Evolutionary conservation across 2,888 invertebrate species (phyloP).

Genomic region (Drosophila mimetica): DNA sequence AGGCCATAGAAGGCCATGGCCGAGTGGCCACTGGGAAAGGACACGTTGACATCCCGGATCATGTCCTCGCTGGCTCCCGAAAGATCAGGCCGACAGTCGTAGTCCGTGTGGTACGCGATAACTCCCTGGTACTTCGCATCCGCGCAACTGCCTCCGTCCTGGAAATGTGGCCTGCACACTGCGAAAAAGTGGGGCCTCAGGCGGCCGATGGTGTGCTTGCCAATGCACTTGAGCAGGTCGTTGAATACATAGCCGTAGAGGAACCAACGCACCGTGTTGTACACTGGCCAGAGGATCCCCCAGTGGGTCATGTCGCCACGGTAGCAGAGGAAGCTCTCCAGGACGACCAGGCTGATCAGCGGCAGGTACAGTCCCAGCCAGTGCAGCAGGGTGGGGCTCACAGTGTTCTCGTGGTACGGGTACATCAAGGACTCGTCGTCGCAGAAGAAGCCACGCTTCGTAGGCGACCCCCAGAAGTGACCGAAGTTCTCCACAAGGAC

Average conservation of each 20-base stretch:
- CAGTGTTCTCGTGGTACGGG: conserved; percentile 64
- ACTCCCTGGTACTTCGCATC: conserved; percentile 29
- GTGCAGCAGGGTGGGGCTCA: conserved; percentile 47
- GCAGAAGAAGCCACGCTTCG: conserved; percentile 75
- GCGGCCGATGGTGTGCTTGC: conserved; percentile 65
- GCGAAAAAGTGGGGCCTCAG: conserved; percentile 75
- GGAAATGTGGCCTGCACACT: conserved; percentile 61
- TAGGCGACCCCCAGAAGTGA: conserved; percentile 35
- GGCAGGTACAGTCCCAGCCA: conserved; percentile 56
- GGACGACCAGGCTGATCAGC: conserved; percentile 29
- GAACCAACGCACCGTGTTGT: conserved; percentile 59
- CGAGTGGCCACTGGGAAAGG: conserved; percentile 80
- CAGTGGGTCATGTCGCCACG: neutral
- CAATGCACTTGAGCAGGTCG: conserved; percentile 57
- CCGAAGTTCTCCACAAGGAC: conserved; percentile 34
- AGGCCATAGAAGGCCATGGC: conserved; percentile 69
- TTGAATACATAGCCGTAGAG: conserved; percentile 55
- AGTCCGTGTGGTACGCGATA: conserved; percentile 53
- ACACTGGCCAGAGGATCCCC: conserved; percentile 32
- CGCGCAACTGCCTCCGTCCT: conserved; percentile 57
- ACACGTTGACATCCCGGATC: conserved; percentile 52
- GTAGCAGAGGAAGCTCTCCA: conserved; percentile 50
- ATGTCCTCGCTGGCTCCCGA: conserved; percentile 39
- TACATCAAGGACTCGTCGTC: conserved; percentile 69
- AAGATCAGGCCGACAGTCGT: conserved; percentile 44